These are phyloP conservation scores for Phocides pigmalion DNA, from an alignment of 1,140 invertebrate genomes.

Conservation along the genomic window DNA sequence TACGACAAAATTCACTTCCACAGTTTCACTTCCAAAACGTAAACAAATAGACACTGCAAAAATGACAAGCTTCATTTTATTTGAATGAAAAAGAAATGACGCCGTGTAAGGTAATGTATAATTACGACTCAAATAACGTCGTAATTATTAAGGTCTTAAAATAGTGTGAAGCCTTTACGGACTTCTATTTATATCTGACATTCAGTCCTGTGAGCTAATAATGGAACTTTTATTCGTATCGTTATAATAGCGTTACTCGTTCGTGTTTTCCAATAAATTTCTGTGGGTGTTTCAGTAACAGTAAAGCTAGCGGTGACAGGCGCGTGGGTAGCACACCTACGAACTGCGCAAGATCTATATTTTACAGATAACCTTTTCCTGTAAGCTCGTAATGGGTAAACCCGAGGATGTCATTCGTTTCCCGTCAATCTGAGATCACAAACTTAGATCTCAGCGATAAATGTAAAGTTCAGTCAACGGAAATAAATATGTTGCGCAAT, in stretches of 20 bases:
- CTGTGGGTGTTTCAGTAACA: constrained; percentile 19
- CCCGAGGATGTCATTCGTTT: constrained; percentile 18
- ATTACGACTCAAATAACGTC: neutral
- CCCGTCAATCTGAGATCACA: constrained; percentile 1
- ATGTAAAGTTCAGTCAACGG: neutral
- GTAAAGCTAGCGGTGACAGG: constrained; percentile 4
- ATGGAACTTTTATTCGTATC: constrained; percentile 10
- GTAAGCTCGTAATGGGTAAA: constrained; percentile 17
- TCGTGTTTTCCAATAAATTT: constrained; percentile 5
- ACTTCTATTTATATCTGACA: neutral
- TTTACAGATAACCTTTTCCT: constrained; percentile 12
- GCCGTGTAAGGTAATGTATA: neutral
- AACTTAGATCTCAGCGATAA: constrained; percentile 3
- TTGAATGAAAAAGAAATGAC: too few relatives aligned
- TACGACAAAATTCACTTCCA: too few relatives aligned
- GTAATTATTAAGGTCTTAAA: neutral
- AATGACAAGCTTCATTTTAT: too few relatives aligned
- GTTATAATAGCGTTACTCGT: neutral
- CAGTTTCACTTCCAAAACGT: too few relatives aligned
- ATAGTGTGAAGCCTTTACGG: neutral
- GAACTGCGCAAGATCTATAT: constrained; percentile 4
- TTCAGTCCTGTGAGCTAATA: neutral
- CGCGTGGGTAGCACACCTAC: constrained; percentile 13
- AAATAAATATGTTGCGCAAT: neutral
- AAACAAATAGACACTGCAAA: too few relatives aligned